phyloP scores from a whole-genome alignment of 2,888 invertebrate genomes.

The Epirrhoe alternata region DNA sequence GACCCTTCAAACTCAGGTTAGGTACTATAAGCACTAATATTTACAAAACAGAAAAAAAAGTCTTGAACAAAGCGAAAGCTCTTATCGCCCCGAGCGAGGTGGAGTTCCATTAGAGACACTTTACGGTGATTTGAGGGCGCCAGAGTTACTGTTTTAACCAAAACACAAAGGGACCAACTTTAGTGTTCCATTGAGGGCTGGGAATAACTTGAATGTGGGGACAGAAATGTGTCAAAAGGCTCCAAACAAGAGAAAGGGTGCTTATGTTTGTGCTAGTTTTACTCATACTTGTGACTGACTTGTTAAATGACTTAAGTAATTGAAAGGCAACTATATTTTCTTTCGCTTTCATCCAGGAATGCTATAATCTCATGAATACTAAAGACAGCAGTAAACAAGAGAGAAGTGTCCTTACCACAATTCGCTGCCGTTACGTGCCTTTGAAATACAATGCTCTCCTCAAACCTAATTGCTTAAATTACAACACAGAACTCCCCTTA shows the following conservation, averaged over 20 bases:
- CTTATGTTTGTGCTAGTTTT: constrained; percentile 33
- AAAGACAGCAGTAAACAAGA: neutral
- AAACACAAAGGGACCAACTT: constrained; percentile 54
- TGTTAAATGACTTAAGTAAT: neutral
- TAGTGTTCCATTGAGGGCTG: constrained; percentile 42
- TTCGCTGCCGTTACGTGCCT: neutral
- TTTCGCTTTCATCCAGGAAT: neutral
- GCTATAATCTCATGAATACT: neutral
- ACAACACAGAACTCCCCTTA: neutral
- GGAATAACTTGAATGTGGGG: constrained; percentile 47
- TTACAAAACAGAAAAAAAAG: constrained; percentile 71
- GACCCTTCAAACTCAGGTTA: constrained; percentile 21
- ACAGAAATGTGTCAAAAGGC: constrained; percentile 55
- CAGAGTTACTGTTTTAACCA: constrained; percentile 63
- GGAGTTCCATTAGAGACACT: constrained; percentile 78
- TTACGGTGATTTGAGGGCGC: constrained; percentile 73
- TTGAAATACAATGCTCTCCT: neutral
- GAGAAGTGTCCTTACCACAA: neutral
- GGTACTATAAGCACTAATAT: constrained; percentile 59
- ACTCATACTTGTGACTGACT: constrained; percentile 21
- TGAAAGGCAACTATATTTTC: neutral
- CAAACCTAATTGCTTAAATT: neutral
- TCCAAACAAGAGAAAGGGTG: constrained; percentile 44
- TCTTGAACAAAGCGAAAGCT: constrained; percentile 73
- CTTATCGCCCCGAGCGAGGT: constrained; percentile 67